Percentiles rank a stretch among this genome's conserved stretches.
phyloP scores from a whole-genome alignment of 2,888 invertebrate genomes.

The Protodeltote pygarga region DNA sequence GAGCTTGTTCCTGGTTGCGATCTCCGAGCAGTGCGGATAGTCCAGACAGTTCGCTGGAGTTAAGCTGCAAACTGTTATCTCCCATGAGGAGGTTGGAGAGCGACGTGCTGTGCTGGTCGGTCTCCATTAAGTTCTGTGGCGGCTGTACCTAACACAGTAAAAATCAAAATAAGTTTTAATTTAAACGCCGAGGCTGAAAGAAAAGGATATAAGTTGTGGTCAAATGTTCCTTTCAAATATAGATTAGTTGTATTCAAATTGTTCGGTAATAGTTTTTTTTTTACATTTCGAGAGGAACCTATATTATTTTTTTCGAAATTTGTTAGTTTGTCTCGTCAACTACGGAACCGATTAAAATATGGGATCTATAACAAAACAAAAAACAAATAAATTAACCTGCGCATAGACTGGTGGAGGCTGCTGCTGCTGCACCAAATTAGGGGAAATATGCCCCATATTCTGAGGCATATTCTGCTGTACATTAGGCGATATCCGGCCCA shows the following conservation, averaged over 20 bases:
- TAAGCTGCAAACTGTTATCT: constrained; percentile 65
- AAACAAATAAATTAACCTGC: constrained; percentile 40
- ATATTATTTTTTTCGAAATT: too few species aligned
- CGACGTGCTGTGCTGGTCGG: constrained; percentile 50
- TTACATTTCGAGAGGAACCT: too few species aligned
- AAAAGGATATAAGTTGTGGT: too few species aligned
- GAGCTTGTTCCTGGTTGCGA: constrained; percentile 12
- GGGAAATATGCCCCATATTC: constrained; percentile 55
- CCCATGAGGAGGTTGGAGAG: constrained; percentile 61
- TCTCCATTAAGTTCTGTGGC: constrained; percentile 55
- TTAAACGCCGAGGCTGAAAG: too few species aligned
- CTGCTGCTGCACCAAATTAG: constrained; percentile 50
- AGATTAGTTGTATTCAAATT: too few species aligned
- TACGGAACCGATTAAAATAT: too few species aligned
- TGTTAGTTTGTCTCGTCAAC: too few species aligned
- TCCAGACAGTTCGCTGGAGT: constrained; percentile 84
- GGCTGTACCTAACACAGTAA: constrained; percentile 9
- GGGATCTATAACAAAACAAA: background rate
- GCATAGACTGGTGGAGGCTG: constrained; percentile 50
- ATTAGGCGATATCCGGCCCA: constrained; percentile 41
- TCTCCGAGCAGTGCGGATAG: constrained; percentile 58
- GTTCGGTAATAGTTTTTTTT: too few species aligned
- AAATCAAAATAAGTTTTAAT: too few species aligned
- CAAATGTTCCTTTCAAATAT: too few species aligned
- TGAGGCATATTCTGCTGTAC: constrained; percentile 42